phyloP scores from a whole-genome alignment of 2,797 vertebrate genomes.

The Danio aesculapii region DNA sequence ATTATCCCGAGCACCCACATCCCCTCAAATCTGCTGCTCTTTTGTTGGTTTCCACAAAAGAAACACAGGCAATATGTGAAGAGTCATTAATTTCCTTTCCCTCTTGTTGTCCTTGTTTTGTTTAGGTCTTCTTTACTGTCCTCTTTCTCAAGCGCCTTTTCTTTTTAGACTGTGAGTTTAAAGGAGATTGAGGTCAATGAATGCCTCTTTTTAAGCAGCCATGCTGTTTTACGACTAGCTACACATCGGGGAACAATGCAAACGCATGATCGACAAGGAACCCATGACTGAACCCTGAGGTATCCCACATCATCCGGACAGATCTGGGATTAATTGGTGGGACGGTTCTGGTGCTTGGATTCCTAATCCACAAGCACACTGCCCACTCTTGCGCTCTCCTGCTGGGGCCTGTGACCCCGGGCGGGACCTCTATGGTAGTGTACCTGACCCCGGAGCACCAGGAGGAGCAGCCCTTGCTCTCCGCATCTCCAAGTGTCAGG shows the following conservation, averaged over 20 bases:
- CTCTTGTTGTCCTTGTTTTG: constrained; percentile 70
- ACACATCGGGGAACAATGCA: constrained; percentile 77
- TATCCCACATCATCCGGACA: constrained; percentile 73
- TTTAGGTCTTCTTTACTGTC: constrained; percentile 58
- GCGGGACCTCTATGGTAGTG: constrained; percentile 80
- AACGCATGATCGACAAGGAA: constrained; percentile 70
- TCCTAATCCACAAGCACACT: constrained; percentile 24
- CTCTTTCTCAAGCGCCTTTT: constrained; percentile 23
- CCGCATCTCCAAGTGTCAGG: constrained; percentile 74
- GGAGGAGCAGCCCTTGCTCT: constrained; percentile 74
- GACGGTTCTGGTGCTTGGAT: constrained; percentile 74
- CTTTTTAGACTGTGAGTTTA: constrained; percentile 8
- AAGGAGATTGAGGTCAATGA: constrained; percentile 37
- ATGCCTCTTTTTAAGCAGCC: constrained; percentile 67
- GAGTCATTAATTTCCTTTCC: constrained; percentile 84
- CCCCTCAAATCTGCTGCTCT: constrained; percentile 60
- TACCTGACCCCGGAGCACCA: constrained; percentile 79
- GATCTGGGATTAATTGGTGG: constrained; percentile 67
- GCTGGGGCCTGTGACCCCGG: constrained; percentile 70
- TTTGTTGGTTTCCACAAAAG: constrained; percentile 82
- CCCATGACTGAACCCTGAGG: constrained; percentile 75
- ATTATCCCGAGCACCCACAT: constrained; percentile 48
- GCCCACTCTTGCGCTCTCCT: not conserved
- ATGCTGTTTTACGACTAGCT: constrained; percentile 76
- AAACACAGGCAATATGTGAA: constrained; percentile 81